Evolutionary conservation across 2,113 vertebrate genomes (phyloP), one percentile per base, ranked within the genome.

Genomic region (Herpailurus yagouaroundi): DNA sequence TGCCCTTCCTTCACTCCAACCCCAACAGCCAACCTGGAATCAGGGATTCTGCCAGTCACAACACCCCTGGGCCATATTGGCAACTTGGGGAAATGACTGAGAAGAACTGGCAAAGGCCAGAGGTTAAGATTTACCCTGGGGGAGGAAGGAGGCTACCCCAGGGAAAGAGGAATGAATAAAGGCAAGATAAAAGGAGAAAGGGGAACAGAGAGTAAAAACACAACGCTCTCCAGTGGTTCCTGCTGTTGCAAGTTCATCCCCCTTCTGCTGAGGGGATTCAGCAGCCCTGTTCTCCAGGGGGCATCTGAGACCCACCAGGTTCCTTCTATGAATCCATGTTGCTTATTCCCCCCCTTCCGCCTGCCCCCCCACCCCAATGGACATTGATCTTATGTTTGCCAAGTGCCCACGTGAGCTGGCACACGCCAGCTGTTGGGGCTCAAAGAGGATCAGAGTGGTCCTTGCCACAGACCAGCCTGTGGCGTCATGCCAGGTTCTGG

Each of bases 161-260:
- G 12, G 36, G 57, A 25, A 27, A 18, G n/a, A 74, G 84, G 36
- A 45, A 77, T 83, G 76, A 69, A 36, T 0, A 88, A 45, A 93
- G 48, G 77, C 27, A 36, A 68, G 80, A 60, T 33, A 41, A n/a
- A 79, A 74, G 81, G 66, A 50, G 27, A 36, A 31, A 52, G 31
- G 10, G 7, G 0, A 1, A 4, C 4, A 7, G 63, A 18, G 25
- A 48, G 31, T 38, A 1, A 27, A 64, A 69, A 27, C 12, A 16
- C 4, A 69, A 36, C 23, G 8, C 4, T 27, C 66, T 7, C 21
- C 12, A 50, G 66, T 36, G 27, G 64, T 27, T 68, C 3, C 5
- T 38, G 19, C 14, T 25, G 88, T 64, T 84, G 31, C 64, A 63
- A 50, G 33, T 18, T 96, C 57, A 10, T 64, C 36, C 41, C 27